Conservation (phyloP, 2,888 invertebrate genomes). For the Autographa pulchrina region DNA sequence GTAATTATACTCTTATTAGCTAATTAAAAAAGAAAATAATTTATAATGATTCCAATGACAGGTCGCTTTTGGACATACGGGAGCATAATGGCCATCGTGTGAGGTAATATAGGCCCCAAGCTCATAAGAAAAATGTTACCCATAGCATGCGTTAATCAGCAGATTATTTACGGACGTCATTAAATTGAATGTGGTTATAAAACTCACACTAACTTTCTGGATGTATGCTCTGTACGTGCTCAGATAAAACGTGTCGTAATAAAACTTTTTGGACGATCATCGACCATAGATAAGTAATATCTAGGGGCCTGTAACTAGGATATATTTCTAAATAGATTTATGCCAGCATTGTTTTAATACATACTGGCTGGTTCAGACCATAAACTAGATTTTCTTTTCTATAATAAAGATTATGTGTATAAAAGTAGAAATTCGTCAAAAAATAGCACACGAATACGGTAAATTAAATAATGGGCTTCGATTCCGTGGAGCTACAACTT, state of each 20-base stretch:
- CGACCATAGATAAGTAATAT: not conserved
- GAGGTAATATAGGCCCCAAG: not conserved
- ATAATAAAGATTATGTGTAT: not conserved
- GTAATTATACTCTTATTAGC: too few species aligned
- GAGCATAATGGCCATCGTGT: not conserved
- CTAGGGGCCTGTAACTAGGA: not conserved
- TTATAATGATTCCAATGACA: not conserved
- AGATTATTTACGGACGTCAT: constrained; percentile 2
- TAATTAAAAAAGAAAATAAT: not conserved
- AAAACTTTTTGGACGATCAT: constrained; percentile 16
- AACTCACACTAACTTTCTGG: constrained; percentile 9
- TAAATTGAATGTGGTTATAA: constrained; percentile 1
- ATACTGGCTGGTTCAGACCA: not conserved
- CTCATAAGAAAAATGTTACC: not conserved
- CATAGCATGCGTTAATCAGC: constrained; percentile 3
- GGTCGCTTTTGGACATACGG: not conserved
- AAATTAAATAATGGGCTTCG: too few species aligned
- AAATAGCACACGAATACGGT: too few species aligned
- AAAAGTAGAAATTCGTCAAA: too few species aligned
- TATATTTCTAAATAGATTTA: not conserved
- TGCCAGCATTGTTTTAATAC: not conserved
- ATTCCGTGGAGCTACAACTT: too few species aligned
- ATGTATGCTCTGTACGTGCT: constrained; percentile 8
- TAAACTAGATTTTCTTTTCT: not conserved
- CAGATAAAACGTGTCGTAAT: constrained; percentile 14